phyloP scores from a whole-genome alignment of 2,113 vertebrate species.

The Nothoprocta perdicaria region DNA sequence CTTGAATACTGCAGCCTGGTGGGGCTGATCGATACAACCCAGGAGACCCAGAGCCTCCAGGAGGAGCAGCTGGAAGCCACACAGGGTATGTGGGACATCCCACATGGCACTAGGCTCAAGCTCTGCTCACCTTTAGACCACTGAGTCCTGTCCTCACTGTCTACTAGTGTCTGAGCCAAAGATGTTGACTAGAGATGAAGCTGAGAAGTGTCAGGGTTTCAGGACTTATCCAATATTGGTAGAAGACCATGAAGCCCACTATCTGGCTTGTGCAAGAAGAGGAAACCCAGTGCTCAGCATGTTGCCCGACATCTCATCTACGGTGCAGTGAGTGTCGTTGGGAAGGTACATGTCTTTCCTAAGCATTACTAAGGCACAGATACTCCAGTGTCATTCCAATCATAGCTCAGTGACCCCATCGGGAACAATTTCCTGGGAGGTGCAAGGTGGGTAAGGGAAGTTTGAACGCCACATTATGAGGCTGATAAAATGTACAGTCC shows the following conservation, averaged over 20 bases:
- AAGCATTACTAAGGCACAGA: neutral
- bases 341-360: neutral
- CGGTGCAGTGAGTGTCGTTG: neutral
- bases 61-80: neutral
- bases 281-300: neutral
- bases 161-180: neutral
- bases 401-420: neutral
- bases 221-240: neutral
- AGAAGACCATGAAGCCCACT: neutral
- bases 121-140: neutral
- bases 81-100: neutral
- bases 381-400: neutral
- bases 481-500: neutral
- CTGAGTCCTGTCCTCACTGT: neutral
- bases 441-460: neutral
- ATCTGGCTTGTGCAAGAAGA: neutral
- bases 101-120: neutral
- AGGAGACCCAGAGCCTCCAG: neutral
- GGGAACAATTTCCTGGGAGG: neutral
- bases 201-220: neutral
- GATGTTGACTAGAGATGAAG: too few species aligned
- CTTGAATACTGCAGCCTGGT: rapidly evolving
- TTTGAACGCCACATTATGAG: neutral
- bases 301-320: neutral
- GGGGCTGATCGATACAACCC: neutral